Evolutionary conservation across 1,140 invertebrate species (phyloP).

Genomic region (Drosophila seguyi): DNA sequence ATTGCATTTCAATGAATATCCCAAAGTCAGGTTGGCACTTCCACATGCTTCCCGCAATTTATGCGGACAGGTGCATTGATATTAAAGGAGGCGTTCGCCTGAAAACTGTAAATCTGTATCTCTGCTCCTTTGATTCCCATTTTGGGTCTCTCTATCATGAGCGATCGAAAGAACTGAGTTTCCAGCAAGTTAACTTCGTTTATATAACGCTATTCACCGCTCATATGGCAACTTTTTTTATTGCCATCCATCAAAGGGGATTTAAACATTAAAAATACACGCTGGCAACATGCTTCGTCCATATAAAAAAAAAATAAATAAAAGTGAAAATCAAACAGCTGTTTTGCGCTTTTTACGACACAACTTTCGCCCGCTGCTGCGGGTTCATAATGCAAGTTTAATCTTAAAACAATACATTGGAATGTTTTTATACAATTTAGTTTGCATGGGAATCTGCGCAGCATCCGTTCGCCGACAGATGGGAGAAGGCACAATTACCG

Average conservation of each 20-base stretch:
- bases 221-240: conserved; percentile 54
- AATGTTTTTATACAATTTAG: conserved; percentile 40
- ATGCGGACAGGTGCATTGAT: conserved; percentile 6
- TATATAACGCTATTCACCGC: conserved; percentile 4
- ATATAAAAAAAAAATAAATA: conserved; percentile 38
- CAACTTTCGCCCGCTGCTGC: conserved; percentile 27
- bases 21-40: conserved; percentile 35
- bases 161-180: conserved; percentile 1
- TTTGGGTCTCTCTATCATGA: conserved; percentile 1
- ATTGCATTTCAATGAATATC: conserved; percentile 70
- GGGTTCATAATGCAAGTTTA: conserved; percentile 77
- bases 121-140: too few relatives aligned
- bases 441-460: conserved; percentile 28
- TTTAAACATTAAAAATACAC: conserved; percentile 67
- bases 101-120: conserved; percentile 10
- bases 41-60: conserved; percentile 36
- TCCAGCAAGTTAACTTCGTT: conserved; percentile 2
- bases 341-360: conserved; percentile 61
- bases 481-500: conserved; percentile 72
- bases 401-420: conserved; percentile 66
- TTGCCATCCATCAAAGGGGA: conserved; percentile 56
- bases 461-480: conserved; percentile 36
- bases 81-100: conserved; percentile 1
- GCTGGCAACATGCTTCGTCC: conserved; percentile 43
- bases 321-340: conserved; percentile 75